A percentile compares a stretch with the other conserved stretches of the same genome.
These are phyloP conservation scores for Mesaphorura yosii DNA, from an alignment of 1,140 invertebrate species.

Conservation along the genomic window DNA sequence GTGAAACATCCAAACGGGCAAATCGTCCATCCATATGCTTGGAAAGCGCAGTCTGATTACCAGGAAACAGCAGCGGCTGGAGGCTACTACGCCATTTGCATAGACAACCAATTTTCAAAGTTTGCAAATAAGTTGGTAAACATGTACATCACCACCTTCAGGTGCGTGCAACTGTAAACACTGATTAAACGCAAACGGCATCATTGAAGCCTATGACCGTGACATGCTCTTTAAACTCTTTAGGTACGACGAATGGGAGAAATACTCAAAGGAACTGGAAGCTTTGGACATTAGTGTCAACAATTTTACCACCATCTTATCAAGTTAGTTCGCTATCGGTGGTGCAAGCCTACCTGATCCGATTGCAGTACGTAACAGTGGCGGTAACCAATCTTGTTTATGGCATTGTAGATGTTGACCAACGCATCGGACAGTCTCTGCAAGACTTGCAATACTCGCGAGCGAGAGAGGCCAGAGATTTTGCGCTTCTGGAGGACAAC, in stretches of 20 bases:
- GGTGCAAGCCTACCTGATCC: not conserved
- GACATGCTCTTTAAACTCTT: slow-evolving; percentile 18
- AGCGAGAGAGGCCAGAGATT: slow-evolving; percentile 26
- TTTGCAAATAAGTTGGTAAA: slow-evolving; percentile 87
- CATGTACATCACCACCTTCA: slow-evolving; percentile 82
- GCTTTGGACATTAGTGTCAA: slow-evolving; percentile 73
- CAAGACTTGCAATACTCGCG: slow-evolving; percentile 24
- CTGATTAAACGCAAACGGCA: too few species aligned
- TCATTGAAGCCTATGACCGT: too few species aligned
- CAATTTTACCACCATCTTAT: slow-evolving; percentile 58
- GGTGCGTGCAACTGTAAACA: slow-evolving; percentile 42
- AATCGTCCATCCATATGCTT: slow-evolving; percentile 79
- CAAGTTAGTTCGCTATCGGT: slow-evolving; percentile 33
- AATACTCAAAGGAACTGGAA: slow-evolving; percentile 78
- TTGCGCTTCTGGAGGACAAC: slow-evolving; percentile 28
- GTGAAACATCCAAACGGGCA: slow-evolving; percentile 70
- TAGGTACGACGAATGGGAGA: slow-evolving; percentile 83
- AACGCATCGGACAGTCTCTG: slow-evolving; percentile 27
- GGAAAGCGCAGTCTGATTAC: slow-evolving; percentile 73
- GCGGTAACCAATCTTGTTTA: not conserved
- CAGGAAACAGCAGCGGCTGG: slow-evolving; percentile 65
- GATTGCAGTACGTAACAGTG: not conserved
- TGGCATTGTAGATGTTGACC: slow-evolving; percentile 21
- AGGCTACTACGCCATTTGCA: slow-evolving; percentile 84
- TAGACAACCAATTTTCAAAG: slow-evolving; percentile 87